Conservation (phyloP, 2,888 invertebrate genomes). For the Thysanoteuthis rhombus region DNA sequence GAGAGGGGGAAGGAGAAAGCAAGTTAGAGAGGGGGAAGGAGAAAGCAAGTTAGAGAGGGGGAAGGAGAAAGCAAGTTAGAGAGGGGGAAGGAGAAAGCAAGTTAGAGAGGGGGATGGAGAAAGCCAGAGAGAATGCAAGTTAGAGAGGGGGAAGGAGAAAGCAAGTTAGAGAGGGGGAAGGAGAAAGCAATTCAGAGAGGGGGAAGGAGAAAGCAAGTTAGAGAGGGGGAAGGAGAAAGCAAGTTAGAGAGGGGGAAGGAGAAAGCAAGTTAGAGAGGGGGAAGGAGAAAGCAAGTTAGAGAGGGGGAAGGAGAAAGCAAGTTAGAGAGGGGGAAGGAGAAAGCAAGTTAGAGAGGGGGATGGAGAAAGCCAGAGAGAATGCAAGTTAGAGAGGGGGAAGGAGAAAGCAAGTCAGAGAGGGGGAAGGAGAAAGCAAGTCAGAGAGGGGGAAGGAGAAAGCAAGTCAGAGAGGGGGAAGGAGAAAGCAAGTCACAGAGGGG, state of each 20-base stretch:
- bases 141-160: neutral
- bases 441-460: too few relatives aligned
- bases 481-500: neutral
- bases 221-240: neutral
- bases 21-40: neutral
- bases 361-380: neutral
- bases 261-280: neutral
- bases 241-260: neutral
- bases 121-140: too few relatives aligned
- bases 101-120: too few relatives aligned
- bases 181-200: neutral
- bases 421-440: neutral
- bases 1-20: too few relatives aligned
- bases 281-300: too few relatives aligned
- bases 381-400: neutral
- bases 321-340: accelerated
- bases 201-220: neutral
- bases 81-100: too few relatives aligned
- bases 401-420: neutral
- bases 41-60: neutral
- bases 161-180: neutral
- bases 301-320: neutral
- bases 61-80: too few relatives aligned
- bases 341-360: accelerated
- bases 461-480: neutral